Base-by-base conservation (phyloP, 2,888 invertebrate species). In the Chymomyza caudatula region DNA sequence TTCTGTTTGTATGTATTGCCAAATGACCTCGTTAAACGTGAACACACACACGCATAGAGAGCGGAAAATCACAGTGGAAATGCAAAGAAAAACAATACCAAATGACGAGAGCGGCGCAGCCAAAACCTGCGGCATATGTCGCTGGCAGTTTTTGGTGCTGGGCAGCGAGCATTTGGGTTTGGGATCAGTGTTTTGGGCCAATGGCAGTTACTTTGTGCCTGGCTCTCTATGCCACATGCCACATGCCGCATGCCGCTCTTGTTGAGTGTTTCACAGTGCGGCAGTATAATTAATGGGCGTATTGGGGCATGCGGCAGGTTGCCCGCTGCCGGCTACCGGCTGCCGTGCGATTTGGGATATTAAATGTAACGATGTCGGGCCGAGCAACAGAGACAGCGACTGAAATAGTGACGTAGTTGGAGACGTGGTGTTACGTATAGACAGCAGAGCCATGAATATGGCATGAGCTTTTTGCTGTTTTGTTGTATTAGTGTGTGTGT, bases 211-310 rank as follows among this genome's bases (percentile, higher is more conserved):
- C 66, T 61, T 54, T 37, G 29, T 59, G 53, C 58, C 52, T 15
- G 2, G 13, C 53, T 60, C 25, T 25, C 47, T 57, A 44, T 44
- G 54, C 11, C 29, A 1, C 25, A 6, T 6, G 3, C 25, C 25
- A 6, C 5, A 2, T 6, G 4, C 29, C 11, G 11, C 29, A 29
- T 25, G 6, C 29, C 71, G 5, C 29, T 37, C 29, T 37, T 37
- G 29, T 37, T 37, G 29, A 37, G 29, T 37, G 29, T 37, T 37
- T 71, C 72, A 69, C 75, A 74, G 77, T 83, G 78, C 73, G 84
- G 73, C 84, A 79, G 81, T 83, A 83, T 79, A 79, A 79, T 79
- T 79, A 79, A 79, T 79, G 79, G 84, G 68, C 76, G 68, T 79
- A 69, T 73, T 83, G 78, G 84, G 71, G 82, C 68, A 71, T 73